Conservation (phyloP, 2,888 invertebrate species). For the Drepanosiphum platanoidis region DNA sequence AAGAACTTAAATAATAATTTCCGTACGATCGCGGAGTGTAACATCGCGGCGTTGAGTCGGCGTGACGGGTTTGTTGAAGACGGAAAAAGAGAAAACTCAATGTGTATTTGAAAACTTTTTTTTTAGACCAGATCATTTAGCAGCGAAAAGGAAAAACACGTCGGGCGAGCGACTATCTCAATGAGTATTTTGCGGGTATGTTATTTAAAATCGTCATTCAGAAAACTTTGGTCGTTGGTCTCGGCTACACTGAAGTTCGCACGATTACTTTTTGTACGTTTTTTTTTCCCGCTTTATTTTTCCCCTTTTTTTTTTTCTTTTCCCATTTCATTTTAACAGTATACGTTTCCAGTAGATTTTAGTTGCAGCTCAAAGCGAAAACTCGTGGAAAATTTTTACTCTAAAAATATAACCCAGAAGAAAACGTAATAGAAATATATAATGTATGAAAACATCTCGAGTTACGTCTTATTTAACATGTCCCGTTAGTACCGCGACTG, state of each 20-base stretch:
- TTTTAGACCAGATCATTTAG: not conserved
- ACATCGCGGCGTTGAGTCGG: no score
- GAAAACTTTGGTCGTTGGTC: constrained; percentile 5
- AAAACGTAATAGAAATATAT: not conserved
- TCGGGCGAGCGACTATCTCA: not conserved
- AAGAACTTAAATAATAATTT: no score
- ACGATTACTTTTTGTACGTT: constrained; percentile 3
- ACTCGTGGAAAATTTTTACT: not conserved
- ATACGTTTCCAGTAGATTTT: not conserved
- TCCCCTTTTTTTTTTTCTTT: not conserved
- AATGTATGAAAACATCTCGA: not conserved
- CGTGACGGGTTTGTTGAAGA: not conserved
- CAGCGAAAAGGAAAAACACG: not conserved
- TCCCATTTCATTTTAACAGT: not conserved
- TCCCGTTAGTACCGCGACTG: not conserved
- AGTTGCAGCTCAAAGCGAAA: not conserved
- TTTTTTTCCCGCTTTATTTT: not conserved
- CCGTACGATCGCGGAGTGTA: no score
- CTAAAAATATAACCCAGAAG: not conserved
- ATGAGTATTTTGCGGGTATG: not conserved
- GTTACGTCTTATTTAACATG: not conserved
- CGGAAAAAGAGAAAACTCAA: no score
- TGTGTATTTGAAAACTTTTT: not conserved
- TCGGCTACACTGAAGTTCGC: not conserved
- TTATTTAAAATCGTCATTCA: constrained; percentile 2